Evolutionary conservation across 2,888 invertebrate species (phyloP).

Genomic region (Poecilus cupreus): DNA sequence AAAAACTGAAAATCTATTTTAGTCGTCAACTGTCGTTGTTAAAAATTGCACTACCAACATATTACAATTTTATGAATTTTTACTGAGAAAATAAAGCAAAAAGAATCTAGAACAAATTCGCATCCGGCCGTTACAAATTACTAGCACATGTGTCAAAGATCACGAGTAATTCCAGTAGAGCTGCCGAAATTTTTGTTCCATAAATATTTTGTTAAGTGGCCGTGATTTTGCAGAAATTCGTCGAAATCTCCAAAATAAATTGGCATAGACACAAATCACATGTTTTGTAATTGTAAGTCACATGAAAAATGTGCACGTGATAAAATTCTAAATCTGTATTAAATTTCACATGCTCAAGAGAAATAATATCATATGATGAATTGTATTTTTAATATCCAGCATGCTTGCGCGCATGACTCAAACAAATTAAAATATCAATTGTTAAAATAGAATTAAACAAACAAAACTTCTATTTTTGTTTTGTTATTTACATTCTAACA

Average conservation of each 20-base stretch:
- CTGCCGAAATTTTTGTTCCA: too few relatives aligned
- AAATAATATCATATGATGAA: neutral
- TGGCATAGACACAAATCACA: neutral
- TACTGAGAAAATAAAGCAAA: too few relatives aligned
- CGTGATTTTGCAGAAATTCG: too few relatives aligned
- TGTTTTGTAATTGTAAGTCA: constrained; percentile 23
- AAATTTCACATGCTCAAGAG: constrained; percentile 12
- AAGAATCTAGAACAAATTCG: too few relatives aligned
- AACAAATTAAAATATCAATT: neutral
- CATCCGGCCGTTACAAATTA: too few relatives aligned
- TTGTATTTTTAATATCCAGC: neutral
- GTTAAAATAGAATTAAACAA: neutral
- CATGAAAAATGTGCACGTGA: constrained; percentile 9
- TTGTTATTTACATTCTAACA: neutral
- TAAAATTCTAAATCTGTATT: constrained; percentile 27
- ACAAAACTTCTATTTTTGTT: neutral
- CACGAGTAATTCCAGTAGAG: too few relatives aligned
- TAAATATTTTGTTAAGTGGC: too few relatives aligned
- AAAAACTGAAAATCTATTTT: too few relatives aligned
- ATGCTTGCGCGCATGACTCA: neutral
- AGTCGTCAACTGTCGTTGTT: too few relatives aligned
- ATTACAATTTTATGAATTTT: too few relatives aligned
- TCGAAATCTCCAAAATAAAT: neutral
- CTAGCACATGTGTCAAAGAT: too few relatives aligned
- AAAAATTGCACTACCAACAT: too few relatives aligned